A percentile compares a stretch with the other conserved stretches of the same genome.
Conservation (phyloP, 2,888 invertebrate genomes). For the Nomada lathburiana region DNA sequence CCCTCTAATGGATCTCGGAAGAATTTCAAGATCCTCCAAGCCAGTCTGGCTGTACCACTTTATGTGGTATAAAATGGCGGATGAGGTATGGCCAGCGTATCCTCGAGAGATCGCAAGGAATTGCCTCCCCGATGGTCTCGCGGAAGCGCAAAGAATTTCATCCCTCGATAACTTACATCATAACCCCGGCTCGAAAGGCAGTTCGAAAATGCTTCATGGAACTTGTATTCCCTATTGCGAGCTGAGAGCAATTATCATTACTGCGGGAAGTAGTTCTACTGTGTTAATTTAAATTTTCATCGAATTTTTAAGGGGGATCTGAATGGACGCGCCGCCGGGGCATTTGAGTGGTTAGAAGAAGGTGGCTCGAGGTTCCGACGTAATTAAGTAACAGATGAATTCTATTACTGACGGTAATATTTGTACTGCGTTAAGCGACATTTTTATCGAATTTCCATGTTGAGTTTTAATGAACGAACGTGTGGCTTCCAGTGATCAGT, state of each 20-base stretch:
- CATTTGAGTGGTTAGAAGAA: no score
- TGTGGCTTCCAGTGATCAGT: no score
- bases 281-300: no score
- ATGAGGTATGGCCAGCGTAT: conserved; percentile 22
- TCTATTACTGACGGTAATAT: no score
- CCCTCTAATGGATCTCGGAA: conserved; percentile 40
- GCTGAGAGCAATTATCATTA: background rate
- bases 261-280: no score
- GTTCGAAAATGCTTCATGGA: background rate
- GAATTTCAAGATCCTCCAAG: conserved; percentile 23
- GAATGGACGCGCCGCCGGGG: no score
- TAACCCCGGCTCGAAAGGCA: background rate
- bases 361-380: no score
- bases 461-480: no score
- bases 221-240: background rate
- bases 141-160: conserved; percentile 8
- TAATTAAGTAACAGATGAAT: no score
- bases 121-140: conserved; percentile 4
- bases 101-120: conserved; percentile 29
- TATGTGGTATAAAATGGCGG: conserved; percentile 22
- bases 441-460: no score
- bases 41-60: background rate
- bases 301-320: no score
- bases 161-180: conserved; percentile 15
- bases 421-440: no score